phyloP scores from a whole-genome alignment of 2,888 invertebrate genomes.

The Blastobasis adustella region DNA sequence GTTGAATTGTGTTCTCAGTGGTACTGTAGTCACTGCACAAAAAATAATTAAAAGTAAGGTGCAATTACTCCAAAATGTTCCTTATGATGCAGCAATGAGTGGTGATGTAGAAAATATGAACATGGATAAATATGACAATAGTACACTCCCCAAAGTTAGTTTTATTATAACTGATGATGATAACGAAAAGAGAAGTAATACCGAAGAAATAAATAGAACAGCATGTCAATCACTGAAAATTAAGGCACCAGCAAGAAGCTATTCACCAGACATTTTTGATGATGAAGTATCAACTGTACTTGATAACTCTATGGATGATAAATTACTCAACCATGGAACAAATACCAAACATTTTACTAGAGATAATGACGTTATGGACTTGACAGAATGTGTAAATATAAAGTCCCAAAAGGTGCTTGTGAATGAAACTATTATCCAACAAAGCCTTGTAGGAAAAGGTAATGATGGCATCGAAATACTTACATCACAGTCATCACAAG shows the following conservation, averaged over 20 bases:
- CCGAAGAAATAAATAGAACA: constrained; percentile 2
- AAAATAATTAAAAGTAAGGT: constrained; percentile 7
- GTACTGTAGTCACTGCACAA: constrained; percentile 35
- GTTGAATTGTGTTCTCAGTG: constrained; percentile 52
- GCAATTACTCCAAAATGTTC: too few relatives aligned
- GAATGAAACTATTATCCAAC: background rate
- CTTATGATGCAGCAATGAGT: too few relatives aligned
- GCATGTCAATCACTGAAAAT: constrained; percentile 7
- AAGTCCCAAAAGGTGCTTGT: constrained; percentile 7
- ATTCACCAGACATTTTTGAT: constrained; percentile 67
- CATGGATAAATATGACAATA: background rate
- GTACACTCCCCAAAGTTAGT: background rate
- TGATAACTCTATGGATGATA: constrained; percentile 13
- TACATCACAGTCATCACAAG: constrained; percentile 19
- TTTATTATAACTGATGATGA: background rate
- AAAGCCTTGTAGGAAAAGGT: background rate
- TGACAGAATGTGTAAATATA: constrained; percentile 34
- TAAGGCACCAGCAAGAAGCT: constrained; percentile 29
- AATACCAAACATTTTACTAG: constrained; percentile 12
- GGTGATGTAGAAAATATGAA: background rate
- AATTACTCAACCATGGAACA: too few relatives aligned
- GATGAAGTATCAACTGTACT: constrained; percentile 42
- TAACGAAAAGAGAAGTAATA: background rate
- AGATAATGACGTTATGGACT: constrained; percentile 33
- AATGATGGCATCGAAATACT: background rate